phyloP scores from a whole-genome alignment of 2,113 vertebrate species.

The Podilymbus podiceps region DNA sequence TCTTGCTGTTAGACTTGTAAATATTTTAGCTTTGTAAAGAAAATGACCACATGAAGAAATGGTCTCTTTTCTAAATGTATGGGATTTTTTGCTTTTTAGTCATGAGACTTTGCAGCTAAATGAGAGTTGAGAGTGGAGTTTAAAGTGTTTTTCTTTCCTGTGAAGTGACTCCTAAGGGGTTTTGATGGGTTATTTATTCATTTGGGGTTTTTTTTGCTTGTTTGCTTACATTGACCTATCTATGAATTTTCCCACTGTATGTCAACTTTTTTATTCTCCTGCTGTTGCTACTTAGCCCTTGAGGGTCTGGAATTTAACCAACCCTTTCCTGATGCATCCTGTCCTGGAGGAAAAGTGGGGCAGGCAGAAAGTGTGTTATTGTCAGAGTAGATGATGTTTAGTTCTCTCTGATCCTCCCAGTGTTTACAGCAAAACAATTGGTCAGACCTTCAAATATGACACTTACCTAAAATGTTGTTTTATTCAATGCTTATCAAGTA shows the following conservation, averaged over 20 bases:
- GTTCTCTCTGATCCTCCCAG: background rate
- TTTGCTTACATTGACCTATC: background rate
- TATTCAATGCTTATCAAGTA: background rate
- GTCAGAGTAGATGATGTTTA: background rate
- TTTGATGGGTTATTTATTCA: background rate
- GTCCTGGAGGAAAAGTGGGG: background rate
- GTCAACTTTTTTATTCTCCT: background rate
- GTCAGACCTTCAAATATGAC: background rate
- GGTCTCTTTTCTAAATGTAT: background rate
- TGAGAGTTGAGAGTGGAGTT: background rate
- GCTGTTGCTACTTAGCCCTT: background rate
- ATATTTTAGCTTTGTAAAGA: background rate
- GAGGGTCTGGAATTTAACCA: background rate
- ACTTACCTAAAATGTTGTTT: background rate
- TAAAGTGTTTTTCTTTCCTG: background rate
- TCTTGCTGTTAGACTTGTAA: background rate
- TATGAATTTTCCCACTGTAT: background rate
- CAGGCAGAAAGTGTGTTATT: background rate
- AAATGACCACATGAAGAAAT: background rate
- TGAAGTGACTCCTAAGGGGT: background rate
- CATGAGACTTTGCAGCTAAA: background rate
- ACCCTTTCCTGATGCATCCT: background rate
- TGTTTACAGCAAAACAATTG: background rate
- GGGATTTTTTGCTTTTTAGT: background rate
- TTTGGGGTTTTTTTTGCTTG: background rate